Evolutionary conservation across 2,113 vertebrate species (phyloP).

Genomic region (Osmerus eperlanus): DNA sequence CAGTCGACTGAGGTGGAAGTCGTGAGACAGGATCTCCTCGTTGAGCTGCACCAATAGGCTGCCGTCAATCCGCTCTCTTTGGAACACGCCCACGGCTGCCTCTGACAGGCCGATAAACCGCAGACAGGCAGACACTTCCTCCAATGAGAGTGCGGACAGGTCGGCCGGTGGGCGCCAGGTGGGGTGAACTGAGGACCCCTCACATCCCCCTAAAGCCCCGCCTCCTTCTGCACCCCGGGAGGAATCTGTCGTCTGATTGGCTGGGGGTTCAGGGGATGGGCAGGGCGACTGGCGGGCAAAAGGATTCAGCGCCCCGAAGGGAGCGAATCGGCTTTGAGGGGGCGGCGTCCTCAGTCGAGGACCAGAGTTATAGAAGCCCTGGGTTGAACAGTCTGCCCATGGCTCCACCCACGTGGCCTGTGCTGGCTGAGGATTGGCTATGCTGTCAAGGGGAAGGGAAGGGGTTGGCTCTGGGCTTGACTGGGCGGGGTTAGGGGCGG

Average conservation of each 20-base stretch:
- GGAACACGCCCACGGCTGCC: conserved; percentile 87
- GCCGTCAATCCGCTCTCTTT: conserved; percentile 92
- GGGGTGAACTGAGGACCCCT: conserved; percentile 53
- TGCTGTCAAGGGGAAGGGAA: conserved; percentile 41
- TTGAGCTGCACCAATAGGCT: conserved; percentile 96
- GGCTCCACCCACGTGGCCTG: conserved; percentile 82
- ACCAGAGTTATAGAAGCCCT: conserved; percentile 75
- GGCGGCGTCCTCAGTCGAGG: conserved; percentile 78
- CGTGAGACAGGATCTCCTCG: conserved; percentile 95
- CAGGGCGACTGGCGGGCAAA: conserved; percentile 77
- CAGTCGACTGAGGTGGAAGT: conserved; percentile 93
- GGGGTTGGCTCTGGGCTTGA: conserved; percentile 47
- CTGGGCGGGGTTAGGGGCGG: conserved; percentile 73
- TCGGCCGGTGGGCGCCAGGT: conserved; percentile 89
- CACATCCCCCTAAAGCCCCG: conserved; percentile 71
- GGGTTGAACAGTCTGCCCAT: conserved; percentile 69
- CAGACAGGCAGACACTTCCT: conserved; percentile 92
- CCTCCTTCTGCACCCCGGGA: conserved; percentile 74
- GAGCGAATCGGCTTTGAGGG: conserved; percentile 87
- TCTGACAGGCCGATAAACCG: conserved; percentile 95
- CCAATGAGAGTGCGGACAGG: conserved; percentile 87
- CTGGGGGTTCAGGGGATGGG: conserved; percentile 63
- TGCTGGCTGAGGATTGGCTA: conserved; percentile 69
- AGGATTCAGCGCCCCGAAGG: conserved; percentile 89
- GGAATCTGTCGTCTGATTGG: conserved; percentile 67